Percentiles rank a stretch among this genome's conserved stretches.
These are phyloP conservation scores for Ridgeia piscesae DNA, from an alignment of 1,140 invertebrate species.

Conservation along the genomic window DNA sequence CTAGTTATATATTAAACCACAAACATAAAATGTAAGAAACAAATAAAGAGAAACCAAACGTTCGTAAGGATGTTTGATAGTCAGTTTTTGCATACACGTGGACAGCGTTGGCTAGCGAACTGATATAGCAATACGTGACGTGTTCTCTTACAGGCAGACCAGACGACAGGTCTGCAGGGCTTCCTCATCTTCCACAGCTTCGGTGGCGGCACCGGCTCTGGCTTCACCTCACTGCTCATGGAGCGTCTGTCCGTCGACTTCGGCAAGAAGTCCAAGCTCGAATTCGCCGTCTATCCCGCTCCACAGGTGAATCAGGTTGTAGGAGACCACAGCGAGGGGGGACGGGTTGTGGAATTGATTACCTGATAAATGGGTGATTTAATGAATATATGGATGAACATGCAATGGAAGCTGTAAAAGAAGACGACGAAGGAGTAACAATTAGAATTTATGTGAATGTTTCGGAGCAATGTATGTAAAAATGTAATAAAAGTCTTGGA, in stretches of 20 bases:
- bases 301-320: slow-evolving; percentile 63
- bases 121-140: slow-evolving; percentile 55
- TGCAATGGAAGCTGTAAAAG: too few species aligned
- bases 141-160: slow-evolving; percentile 68
- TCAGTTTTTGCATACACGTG: too few species aligned
- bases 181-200: slow-evolving; percentile 90
- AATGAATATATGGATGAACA: too few species aligned
- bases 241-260: slow-evolving; percentile 85
- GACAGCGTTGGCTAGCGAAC: neutral
- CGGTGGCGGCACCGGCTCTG: slow-evolving; percentile 86
- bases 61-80: too few species aligned
- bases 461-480: too few species aligned
- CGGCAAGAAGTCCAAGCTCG: slow-evolving; percentile 85
- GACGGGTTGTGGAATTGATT: neutral
- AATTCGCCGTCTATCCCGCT: slow-evolving; percentile 87
- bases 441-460: too few species aligned
- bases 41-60: too few species aligned
- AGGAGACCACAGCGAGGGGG: slow-evolving; percentile 67
- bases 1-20: too few species aligned
- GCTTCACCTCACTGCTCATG: slow-evolving; percentile 87
- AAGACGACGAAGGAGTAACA: too few species aligned
- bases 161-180: slow-evolving; percentile 83
- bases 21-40: too few species aligned
- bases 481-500: too few species aligned
- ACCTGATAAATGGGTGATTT: neutral